Evolutionary conservation across 2,113 vertebrate species (phyloP).

Genomic region (Ammodramus savannarum): DNA sequence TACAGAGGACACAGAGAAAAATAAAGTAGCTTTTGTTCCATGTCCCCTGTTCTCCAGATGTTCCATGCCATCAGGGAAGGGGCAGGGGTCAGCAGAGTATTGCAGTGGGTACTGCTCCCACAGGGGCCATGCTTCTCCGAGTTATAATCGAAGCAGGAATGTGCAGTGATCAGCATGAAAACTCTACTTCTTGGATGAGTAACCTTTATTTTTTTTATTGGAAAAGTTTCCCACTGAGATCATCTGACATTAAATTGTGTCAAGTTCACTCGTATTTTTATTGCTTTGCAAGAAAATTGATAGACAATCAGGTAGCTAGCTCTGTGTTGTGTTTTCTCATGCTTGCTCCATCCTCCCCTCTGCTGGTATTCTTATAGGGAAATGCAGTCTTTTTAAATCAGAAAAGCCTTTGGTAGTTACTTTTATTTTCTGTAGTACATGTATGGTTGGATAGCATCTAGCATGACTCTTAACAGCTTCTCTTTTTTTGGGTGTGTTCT

Average conservation of each 20-base stretch:
- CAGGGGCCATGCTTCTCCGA: not conserved
- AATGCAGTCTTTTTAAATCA: not conserved
- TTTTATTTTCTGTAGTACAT: not conserved
- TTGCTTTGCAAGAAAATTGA: not conserved
- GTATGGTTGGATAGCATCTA: not conserved
- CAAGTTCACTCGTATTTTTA: not conserved
- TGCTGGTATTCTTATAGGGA: not conserved
- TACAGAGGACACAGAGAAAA: not conserved
- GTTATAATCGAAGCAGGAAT: conserved; percentile 32
- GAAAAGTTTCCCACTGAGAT: conserved; percentile 47
- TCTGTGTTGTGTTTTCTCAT: not conserved
- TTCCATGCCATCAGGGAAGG: conserved; percentile 4
- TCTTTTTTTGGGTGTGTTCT: not conserved
- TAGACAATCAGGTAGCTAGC: not conserved
- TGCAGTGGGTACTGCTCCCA: conserved; percentile 46
- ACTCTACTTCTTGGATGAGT: not conserved
- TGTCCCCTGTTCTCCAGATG: conserved; percentile 45
- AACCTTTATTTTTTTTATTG: conserved; percentile 47
- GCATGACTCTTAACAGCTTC: not conserved
- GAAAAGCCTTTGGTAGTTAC: not conserved
- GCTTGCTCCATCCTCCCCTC: not conserved
- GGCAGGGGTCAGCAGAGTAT: conserved; percentile 2
- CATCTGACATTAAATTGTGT: not conserved
- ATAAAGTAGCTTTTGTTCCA: conserved; percentile 46
- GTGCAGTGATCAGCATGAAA: conserved; percentile 51